Conservation (phyloP, 2,113 vertebrate genomes). For the Triplophysa tibetana region DNA sequence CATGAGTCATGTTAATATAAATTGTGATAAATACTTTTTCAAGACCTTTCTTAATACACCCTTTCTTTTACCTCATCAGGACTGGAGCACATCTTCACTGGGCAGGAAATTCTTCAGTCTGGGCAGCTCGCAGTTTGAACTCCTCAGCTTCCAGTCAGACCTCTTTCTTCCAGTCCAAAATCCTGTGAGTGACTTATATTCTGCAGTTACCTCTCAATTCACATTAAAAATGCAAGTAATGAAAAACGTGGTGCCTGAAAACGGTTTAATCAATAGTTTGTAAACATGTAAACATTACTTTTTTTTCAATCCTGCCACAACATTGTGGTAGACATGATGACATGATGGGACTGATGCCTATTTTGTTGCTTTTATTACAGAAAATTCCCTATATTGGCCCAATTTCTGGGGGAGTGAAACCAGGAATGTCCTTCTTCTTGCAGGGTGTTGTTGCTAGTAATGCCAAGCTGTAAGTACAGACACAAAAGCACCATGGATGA, state of each 20-base stretch:
- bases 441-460: constrained; percentile 20
- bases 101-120: neutral
- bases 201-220: no score
- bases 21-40: no score
- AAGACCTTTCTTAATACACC: neutral
- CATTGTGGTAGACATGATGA: neutral
- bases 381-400: constrained; percentile 24
- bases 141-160: neutral
- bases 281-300: no score
- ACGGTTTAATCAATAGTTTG: no score
- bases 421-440: constrained; percentile 24
- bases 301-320: neutral
- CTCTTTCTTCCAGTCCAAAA: constrained; percentile 5
- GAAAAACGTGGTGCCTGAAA: no score
- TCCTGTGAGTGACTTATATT: neutral
- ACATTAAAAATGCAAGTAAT: no score
- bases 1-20: no score
- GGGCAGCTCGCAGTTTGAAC: neutral
- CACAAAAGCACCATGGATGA: no score
- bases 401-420: constrained; percentile 10
- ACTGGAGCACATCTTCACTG: constrained; percentile 2
- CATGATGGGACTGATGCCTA: neutral
- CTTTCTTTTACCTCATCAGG: neutral
- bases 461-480: neutral
- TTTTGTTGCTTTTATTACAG: neutral